A percentile compares a stretch with the other conserved stretches of the same genome.
Evolutionary conservation across 2,113 vertebrate species (phyloP).

Genomic region (Scartelaos histophorus): DNA sequence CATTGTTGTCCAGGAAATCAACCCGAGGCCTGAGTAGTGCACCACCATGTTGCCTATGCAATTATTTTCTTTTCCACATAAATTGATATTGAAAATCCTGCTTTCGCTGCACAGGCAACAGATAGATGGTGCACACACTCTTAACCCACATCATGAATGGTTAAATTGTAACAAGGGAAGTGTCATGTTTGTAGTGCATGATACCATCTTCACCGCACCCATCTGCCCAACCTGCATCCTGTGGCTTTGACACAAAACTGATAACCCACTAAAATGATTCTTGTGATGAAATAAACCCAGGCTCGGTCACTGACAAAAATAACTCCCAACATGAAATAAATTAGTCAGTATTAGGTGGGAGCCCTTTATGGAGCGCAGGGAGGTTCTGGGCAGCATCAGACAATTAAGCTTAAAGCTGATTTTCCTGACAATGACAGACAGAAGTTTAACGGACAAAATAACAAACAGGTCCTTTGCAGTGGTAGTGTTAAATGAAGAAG

Average conservation of each 20-base stretch:
- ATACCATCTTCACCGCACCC: slow-evolving; percentile 22
- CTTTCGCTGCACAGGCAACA: not conserved
- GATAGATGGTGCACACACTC: not conserved
- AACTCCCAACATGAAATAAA: not conserved
- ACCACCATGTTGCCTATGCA: not conserved
- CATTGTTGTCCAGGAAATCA: not conserved
- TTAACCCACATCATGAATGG: slow-evolving; percentile 19
- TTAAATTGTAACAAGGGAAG: not conserved
- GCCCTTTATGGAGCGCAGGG: slow-evolving; percentile 25
- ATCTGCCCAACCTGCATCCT: slow-evolving; percentile 34
- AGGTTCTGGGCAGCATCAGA: slow-evolving; percentile 29
- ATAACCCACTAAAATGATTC: not conserved
- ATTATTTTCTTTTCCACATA: not conserved
- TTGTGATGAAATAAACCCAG: not conserved
- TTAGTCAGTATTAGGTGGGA: not conserved
- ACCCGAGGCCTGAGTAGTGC: not conserved
- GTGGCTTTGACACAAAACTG: slow-evolving; percentile 4
- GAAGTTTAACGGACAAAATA: not conserved
- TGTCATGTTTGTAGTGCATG: not conserved
- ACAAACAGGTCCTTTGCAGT: not conserved
- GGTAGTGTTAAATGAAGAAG: not conserved
- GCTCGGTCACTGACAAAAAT: not conserved
- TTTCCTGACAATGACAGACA: not conserved
- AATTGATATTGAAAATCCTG: not conserved
- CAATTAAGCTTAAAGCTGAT: slow-evolving; percentile 25